Evolutionary conservation across 2,888 invertebrate species (phyloP).

Genomic region (Bombylius discolor): DNA sequence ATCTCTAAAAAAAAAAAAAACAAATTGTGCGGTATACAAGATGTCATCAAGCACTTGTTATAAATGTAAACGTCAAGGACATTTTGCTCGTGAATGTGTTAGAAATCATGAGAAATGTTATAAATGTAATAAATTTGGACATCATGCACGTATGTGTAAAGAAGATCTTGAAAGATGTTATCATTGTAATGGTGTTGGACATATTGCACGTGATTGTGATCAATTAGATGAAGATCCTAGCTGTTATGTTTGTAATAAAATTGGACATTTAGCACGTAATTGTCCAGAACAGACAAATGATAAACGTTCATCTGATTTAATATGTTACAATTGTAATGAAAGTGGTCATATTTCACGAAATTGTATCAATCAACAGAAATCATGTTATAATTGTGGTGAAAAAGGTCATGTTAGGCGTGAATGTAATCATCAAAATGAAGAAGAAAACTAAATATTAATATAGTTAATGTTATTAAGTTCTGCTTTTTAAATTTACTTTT

Average conservation of each 20-base stretch:
- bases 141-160: slow-evolving; percentile 87
- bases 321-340: slow-evolving; percentile 93
- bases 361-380: slow-evolving; percentile 71
- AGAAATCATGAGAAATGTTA: slow-evolving; percentile 78
- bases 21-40: no score
- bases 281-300: slow-evolving; percentile 49
- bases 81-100: slow-evolving; percentile 17
- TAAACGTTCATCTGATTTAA: slow-evolving; percentile 36
- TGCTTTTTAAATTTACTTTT: no score
- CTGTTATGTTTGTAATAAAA: slow-evolving; percentile 72
- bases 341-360: slow-evolving; percentile 82
- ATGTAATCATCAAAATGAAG: slow-evolving; percentile 65
- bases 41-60: no score
- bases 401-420: slow-evolving; percentile 83
- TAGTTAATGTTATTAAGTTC: no score
- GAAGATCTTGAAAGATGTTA: slow-evolving; percentile 84
- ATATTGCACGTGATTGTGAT: slow-evolving; percentile 87
- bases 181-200: slow-evolving; percentile 52
- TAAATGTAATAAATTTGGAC: slow-evolving; percentile 89
- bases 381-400: slow-evolving; percentile 88
- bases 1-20: no score
- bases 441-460: slow-evolving; percentile 31
- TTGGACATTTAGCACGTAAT: slow-evolving; percentile 84
- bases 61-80: no score
- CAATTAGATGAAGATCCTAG: slow-evolving; percentile 70